phyloP scores from a whole-genome alignment of 2,797 vertebrate species.

The Hemitrygon akajei region DNA sequence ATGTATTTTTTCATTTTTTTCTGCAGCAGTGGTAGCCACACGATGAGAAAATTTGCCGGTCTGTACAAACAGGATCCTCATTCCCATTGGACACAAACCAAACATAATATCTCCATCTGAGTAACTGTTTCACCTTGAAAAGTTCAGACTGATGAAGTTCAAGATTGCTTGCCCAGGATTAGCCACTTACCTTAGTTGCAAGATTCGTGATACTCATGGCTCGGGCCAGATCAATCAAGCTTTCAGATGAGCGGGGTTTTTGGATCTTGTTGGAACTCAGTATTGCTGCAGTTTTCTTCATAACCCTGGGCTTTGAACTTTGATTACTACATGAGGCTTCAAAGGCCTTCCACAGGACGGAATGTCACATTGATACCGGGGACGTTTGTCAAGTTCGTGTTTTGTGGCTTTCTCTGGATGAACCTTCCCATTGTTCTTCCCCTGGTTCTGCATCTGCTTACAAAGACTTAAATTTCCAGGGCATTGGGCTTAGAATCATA shows the following conservation, averaged over 20 bases:
- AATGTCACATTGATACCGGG: background rate
- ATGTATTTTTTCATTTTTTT: background rate
- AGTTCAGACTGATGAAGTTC: background rate
- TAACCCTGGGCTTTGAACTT: background rate
- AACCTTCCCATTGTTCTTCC: background rate
- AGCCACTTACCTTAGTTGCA: background rate
- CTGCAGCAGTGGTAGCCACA: background rate
- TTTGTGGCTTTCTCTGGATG: background rate
- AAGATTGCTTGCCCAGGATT: background rate
- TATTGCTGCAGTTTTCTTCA: background rate
- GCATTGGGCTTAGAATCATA: too few species aligned
- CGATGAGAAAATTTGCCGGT: too few species aligned
- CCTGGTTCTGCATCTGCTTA: background rate
- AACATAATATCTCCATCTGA: background rate
- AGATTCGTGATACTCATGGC: too few species aligned
- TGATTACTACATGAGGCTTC: background rate
- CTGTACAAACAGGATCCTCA: background rate
- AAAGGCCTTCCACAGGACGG: background rate
- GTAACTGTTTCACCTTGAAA: background rate
- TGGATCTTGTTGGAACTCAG: background rate
- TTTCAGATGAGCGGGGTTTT: background rate
- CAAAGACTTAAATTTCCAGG: background rate
- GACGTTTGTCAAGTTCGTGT: background rate
- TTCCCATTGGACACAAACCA: background rate
- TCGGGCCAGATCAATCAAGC: background rate